Base-by-base conservation (phyloP, 1,140 invertebrate genomes). In the Frieseomelitta varia region DNA sequence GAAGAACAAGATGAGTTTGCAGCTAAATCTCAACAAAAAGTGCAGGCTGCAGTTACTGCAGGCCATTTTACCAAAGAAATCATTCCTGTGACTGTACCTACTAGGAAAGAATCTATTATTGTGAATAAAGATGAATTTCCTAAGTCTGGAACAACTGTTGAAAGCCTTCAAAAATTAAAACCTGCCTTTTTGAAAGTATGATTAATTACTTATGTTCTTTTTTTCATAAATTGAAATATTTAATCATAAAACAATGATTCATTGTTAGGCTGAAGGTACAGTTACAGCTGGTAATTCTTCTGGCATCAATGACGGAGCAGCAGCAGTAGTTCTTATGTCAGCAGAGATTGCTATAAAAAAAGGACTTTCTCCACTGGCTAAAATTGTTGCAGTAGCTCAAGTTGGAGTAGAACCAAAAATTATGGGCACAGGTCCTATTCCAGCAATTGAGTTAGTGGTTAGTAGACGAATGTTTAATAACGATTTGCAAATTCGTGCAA, bases 261-360 rank as follows among this genome's bases (percentile, higher is more conserved):
- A 11, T 58, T 69, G 69, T 34, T 55, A 95, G 94, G 75, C 21
- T 55, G 94, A 95, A 87, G 97, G 97, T n/a, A 97, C 96, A 30
- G 96, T 98, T 30, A 98, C 97, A 30, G 95, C 97, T 63, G 97
- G 97, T 73, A 98, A 98, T 95, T 95, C 97, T 21, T 98, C 97
- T 24, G 97, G 97, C 67, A 95, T 98, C 61, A 98, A 98, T 94
- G 98, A 99, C 94, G 98, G 98, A 24, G 98, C 98, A 63, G 98
- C 98, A 53, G 97, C 96, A 53, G 94, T 98, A 14, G 94, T 98
- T 68, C 90, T 99, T 21, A 96, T 96, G 95, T 96, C 96, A 55
- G 93, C 93, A 73, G 93, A 95, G 84, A 94, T 95, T 87, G 96
- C 97, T 2, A 91, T 91, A 69, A 90, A 92, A 39, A 94, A 95